Conservation (phyloP, 2,797 vertebrate genomes). For the Setipinna tenuifilis region DNA sequence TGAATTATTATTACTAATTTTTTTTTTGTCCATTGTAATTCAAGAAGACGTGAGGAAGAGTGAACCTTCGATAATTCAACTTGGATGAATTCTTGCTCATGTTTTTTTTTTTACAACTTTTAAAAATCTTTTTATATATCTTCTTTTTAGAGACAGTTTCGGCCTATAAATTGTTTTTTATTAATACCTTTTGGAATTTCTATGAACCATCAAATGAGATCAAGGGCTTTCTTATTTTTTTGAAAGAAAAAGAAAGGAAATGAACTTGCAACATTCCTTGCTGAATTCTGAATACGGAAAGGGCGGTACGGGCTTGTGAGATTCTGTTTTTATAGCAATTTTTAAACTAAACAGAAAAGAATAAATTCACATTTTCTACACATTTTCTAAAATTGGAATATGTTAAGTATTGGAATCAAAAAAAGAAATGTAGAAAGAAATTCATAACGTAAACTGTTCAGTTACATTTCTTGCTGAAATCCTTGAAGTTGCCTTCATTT, state of each 20-base stretch:
- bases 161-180: slow-evolving; percentile 59
- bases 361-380: slow-evolving; percentile 54
- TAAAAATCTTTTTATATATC: slow-evolving; percentile 64
- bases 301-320: slow-evolving; percentile 13
- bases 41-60: neutral
- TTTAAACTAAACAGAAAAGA: slow-evolving; percentile 51
- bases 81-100: neutral
- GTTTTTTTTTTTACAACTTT: neutral
- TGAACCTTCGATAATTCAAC: neutral
- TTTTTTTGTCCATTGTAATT: slow-evolving; percentile 17
- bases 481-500: slow-evolving; percentile 78
- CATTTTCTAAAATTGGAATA: slow-evolving; percentile 40
- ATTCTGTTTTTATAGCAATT: slow-evolving; percentile 55
- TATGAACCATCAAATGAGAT: slow-evolving; percentile 63
- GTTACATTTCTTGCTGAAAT: slow-evolving; percentile 67
- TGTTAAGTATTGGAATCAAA: slow-evolving; percentile 19
- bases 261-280: slow-evolving; percentile 74
- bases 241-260: slow-evolving; percentile 40
- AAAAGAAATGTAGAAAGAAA: neutral
- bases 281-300: neutral
- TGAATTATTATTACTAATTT: slow-evolving; percentile 54
- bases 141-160: slow-evolving; percentile 68
- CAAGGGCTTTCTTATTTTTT: slow-evolving; percentile 58
- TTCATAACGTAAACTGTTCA: neutral
- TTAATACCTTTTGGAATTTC: slow-evolving; percentile 56